These are phyloP conservation scores for Podarcis muralis DNA, from an alignment of 2,113 vertebrate species.

Conservation along the genomic window DNA sequence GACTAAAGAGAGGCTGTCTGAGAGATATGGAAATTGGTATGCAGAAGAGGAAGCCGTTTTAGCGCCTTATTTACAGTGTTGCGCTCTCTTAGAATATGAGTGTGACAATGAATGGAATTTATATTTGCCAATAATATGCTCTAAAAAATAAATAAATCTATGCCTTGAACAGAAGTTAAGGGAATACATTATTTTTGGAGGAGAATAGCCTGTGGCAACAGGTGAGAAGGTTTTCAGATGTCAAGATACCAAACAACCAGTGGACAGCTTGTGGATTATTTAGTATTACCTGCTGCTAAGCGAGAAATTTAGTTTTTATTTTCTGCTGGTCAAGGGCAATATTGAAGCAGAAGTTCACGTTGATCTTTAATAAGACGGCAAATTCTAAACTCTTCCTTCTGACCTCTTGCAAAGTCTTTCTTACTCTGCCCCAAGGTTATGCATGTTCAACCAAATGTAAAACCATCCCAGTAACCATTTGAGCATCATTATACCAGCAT, in stretches of 20 bases:
- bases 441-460: not conserved
- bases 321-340: not conserved
- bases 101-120: conserved; percentile 48
- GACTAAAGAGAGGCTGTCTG: conserved; percentile 38
- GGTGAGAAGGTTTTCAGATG: conserved; percentile 14
- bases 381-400: not conserved
- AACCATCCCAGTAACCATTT: not conserved
- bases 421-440: not conserved
- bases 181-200: conserved; percentile 10
- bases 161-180: conserved; percentile 17
- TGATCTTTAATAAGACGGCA: not conserved
- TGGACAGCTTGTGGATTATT: not conserved
- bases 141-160: conserved; percentile 27
- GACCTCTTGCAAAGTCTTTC: not conserved
- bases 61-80: conserved; percentile 39
- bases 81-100: conserved; percentile 37
- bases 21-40: conserved; percentile 38
- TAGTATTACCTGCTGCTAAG: not conserved
- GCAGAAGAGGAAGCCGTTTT: conserved; percentile 26
- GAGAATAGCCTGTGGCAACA: conserved; percentile 13
- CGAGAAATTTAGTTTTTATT: not conserved
- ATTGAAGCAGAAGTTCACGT: not conserved
- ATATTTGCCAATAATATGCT: conserved; percentile 32
- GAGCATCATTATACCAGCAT: not conserved
- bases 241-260: not conserved